A percentile compares a stretch with the other conserved stretches of the same genome.
Evolutionary conservation across 1,140 invertebrate genomes (phyloP).

Genomic region (Akabosia matsudoensis): DNA sequence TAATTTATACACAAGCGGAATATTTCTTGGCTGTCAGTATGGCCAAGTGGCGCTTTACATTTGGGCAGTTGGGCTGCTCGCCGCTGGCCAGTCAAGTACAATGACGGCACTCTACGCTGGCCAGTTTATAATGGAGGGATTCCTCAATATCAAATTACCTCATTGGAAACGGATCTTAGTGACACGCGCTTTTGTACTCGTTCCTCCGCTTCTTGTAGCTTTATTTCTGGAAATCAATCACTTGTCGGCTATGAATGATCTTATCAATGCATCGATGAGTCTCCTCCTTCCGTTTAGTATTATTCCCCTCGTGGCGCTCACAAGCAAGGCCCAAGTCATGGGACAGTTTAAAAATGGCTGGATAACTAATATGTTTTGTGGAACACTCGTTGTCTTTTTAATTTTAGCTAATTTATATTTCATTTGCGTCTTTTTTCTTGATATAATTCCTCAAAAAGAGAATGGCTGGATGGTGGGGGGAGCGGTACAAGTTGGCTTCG

Average conservation of each 20-base stretch:
- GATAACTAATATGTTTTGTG: slow-evolving; percentile 64
- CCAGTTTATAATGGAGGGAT: slow-evolving; percentile 76
- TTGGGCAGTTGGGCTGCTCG: slow-evolving; percentile 85
- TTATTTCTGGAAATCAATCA: slow-evolving; percentile 70
- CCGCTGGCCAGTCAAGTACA: slow-evolving; percentile 84
- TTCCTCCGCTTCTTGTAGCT: slow-evolving; percentile 78
- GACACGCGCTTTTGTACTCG: slow-evolving; percentile 79
- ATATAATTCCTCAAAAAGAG: slow-evolving; percentile 54
- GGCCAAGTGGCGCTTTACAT: slow-evolving; percentile 77
- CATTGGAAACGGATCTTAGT: slow-evolving; percentile 83
- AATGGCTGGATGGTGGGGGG: slow-evolving; percentile 57
- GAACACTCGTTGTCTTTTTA: slow-evolving; percentile 65
- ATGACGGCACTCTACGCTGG: slow-evolving; percentile 80
- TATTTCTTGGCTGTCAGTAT: slow-evolving; percentile 80
- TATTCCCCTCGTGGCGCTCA: slow-evolving; percentile 85
- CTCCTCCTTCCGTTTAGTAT: slow-evolving; percentile 81
- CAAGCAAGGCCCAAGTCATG: slow-evolving; percentile 75
- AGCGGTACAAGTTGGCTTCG: slow-evolving; percentile 62
- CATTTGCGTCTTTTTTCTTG: slow-evolving; percentile 62
- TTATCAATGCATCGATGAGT: slow-evolving; percentile 86
- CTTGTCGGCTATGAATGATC: slow-evolving; percentile 81
- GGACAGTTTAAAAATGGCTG: slow-evolving; percentile 76
- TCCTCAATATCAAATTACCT: slow-evolving; percentile 81
- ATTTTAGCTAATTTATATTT: slow-evolving; percentile 81
- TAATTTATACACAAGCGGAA: slow-evolving; percentile 77